Percentiles rank a stretch among this genome's conserved stretches.
Evolutionary conservation across 2,113 vertebrate species (phyloP).

Genomic region (Dinomys branickii): DNA sequence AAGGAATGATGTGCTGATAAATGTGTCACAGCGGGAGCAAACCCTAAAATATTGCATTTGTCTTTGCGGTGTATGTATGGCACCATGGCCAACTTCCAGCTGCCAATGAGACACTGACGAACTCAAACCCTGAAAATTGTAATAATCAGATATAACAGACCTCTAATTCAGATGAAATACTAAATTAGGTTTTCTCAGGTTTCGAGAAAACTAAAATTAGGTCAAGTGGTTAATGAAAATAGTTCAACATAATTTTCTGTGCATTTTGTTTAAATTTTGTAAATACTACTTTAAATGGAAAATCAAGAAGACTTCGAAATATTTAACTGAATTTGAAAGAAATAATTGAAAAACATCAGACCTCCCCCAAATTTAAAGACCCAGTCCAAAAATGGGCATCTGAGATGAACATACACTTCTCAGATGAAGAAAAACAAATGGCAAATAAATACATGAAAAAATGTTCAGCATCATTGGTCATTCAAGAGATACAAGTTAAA

Average conservation of each 20-base stretch:
- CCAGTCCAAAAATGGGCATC: too few species aligned
- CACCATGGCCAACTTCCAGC: background rate
- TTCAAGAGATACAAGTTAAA: too few species aligned
- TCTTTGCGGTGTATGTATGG: background rate
- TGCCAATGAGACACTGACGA: background rate
- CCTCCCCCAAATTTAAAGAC: too few species aligned
- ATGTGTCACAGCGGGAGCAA: background rate
- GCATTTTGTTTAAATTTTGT: background rate
- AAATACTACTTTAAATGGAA: background rate
- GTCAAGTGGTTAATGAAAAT: background rate
- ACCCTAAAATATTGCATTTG: background rate
- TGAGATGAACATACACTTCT: too few species aligned
- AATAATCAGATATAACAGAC: background rate
- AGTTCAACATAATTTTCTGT: background rate
- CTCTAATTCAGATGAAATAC: background rate
- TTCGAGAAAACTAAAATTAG: background rate
- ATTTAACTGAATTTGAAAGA: constrained; percentile 1
- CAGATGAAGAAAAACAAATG: too few species aligned
- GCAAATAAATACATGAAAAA: too few species aligned
- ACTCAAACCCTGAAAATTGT: background rate
- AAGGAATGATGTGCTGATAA: background rate
- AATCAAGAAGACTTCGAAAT: background rate
- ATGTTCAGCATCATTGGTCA: too few species aligned
- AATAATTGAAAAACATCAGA: too few species aligned
- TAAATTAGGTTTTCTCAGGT: background rate